Conservation (phyloP, 2,888 invertebrate species). For the Galeruca laticollis region DNA sequence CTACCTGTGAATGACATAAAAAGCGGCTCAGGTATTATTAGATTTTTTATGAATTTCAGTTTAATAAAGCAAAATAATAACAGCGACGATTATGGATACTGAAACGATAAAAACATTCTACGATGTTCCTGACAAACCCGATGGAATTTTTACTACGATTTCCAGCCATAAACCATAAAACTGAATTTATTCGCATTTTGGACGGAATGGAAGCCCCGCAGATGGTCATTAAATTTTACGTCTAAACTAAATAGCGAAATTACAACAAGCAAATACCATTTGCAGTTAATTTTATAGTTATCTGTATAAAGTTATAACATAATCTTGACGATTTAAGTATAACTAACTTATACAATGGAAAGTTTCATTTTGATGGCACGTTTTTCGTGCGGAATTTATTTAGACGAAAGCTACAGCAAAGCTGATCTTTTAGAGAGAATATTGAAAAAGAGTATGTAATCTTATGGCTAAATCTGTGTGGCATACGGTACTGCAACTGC, state of each 20-base stretch:
- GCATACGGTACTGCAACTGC: too few relatives aligned
- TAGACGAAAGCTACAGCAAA: too few relatives aligned
- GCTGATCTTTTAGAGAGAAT: too few relatives aligned
- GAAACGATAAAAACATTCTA: slow-evolving; percentile 28
- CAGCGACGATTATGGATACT: slow-evolving; percentile 27
- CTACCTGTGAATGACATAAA: neutral
- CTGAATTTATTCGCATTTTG: slow-evolving; percentile 42
- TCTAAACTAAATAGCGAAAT: slow-evolving; percentile 47
- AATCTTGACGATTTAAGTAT: too few relatives aligned
- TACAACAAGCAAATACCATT: slow-evolving; percentile 2
- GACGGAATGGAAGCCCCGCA: slow-evolving; percentile 38
- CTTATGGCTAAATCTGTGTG: too few relatives aligned
- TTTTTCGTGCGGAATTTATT: too few relatives aligned
- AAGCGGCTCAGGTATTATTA: neutral
- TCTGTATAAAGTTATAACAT: neutral
- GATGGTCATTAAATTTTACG: slow-evolving; percentile 50
- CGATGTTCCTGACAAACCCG: slow-evolving; percentile 34
- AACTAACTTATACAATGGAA: too few relatives aligned
- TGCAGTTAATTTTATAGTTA: slow-evolving; percentile 3
- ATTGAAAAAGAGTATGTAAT: too few relatives aligned
- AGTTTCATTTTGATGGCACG: too few relatives aligned
- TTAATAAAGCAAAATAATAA: slow-evolving; percentile 20
- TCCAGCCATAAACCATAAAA: slow-evolving; percentile 41
- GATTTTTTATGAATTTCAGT: neutral
- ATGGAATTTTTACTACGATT: slow-evolving; percentile 43